Evolutionary conservation across 2,113 vertebrate species (phyloP), one percentile per base, ranked within the genome.

Genomic region (Echinops telfairi): DNA sequence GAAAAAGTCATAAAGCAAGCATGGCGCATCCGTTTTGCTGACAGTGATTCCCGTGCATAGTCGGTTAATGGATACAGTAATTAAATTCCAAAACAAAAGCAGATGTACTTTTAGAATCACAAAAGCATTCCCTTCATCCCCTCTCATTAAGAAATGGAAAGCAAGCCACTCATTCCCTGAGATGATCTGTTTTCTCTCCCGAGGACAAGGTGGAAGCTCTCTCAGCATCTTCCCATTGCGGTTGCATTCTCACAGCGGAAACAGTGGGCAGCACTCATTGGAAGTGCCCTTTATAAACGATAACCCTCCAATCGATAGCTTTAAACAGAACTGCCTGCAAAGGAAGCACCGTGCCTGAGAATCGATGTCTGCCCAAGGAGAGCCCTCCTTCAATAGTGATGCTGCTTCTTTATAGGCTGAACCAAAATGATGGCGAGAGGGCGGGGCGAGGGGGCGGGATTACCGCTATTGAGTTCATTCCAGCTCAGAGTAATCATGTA

Each of bases 181-280:
- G 22, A 80, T 31, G 66, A 58, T 60, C 29, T n/a, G 43, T 33
- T 95, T 90, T 83, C 47, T 77, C 33, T 57, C 53, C 58, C n/a
- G 47, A 85, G 53, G 84, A 84, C 73, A 57, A 71, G 68, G 27
- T 80, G 73, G 77, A 11, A 81, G 77, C 76, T 53, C 58, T 94
- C 10, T 31, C n/a, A 12, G 27, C 17, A 7, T 81, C 40, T 43
- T 38, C 68, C 27, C 75, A 3, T 71, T 36, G 36, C 2, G 23
- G n/a, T 25, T 31, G 9, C n/a, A 62, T 2, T 23, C 31, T 82
- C 31, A 17, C 27, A 75, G 31, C 60, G 58, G 23, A 79, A 78
- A 68, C 9, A 60, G 38, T 53, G 31, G 57, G 36, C 47, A 76
- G 14, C n/a, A 57, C 31, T 43, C n/a, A 7, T 83, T 70, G 86